Evolutionary conservation across 2,113 vertebrate species (phyloP), one percentile per base, ranked within the genome.

Genomic region (Chitala chitala): DNA sequence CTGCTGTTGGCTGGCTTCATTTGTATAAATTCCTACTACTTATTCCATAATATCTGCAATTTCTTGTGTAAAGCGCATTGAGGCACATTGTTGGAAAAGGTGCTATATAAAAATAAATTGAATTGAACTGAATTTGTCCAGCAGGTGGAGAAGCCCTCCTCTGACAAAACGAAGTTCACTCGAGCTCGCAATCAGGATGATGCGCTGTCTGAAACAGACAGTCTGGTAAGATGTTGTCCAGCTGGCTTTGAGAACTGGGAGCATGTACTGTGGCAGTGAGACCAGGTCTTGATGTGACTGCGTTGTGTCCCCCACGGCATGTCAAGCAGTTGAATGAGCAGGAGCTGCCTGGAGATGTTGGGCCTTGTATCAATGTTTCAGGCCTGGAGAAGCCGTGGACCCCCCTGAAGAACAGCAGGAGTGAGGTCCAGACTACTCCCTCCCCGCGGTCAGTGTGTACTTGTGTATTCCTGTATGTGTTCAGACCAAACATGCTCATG

Each of bases 301-400:
- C 6, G 33, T 40, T 56, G 24, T 46, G 42, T 56, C 26, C 80
- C 50, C 78, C 38, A 20, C 75, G 83, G 77, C 69, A 50, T 76
- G 75, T 73, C 59, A 56, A 94, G 93, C 92, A 95, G 75, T 73
- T 90, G 9, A 87, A 85, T 0, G 93, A 94, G 56, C 93, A 91
- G 85, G 94, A 94, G 78, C 80, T 87, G 77, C 90, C 90, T 44
- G 83, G 85, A 0, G 94, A 93, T 6, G 66, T 85, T 1, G 88
- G 87, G 15, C 86, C 92, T 5, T 84, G 84, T 76, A 91, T 92
- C 77, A 92, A 81, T 0, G 91, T 94, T 71, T 93, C 93, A 0
- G 91, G 91, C 69, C 90, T 91, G 6, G 94, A 95, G 76, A 95
- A 94, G 87, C 86, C 92, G 64, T 91, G 91, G 71, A 93, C 94